Evolutionary conservation across 2,888 invertebrate genomes (phyloP), one percentile per base, ranked within the genome.

Genomic region (Cheilosia impressa): DNA sequence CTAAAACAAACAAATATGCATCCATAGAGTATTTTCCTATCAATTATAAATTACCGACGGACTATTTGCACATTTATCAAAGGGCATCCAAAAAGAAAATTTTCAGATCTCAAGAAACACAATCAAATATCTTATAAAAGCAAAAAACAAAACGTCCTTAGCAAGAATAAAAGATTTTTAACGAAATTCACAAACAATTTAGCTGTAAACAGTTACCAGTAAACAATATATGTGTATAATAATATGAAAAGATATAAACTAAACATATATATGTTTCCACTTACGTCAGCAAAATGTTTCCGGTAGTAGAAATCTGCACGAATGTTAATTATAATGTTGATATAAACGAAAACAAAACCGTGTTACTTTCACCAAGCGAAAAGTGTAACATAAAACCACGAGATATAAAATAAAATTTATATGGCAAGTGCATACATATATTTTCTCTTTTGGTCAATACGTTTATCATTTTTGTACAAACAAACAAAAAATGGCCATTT

Each of bases 401-500:
- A 65, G 19, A 15, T 52, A 65, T 27, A 58, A 57, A 45, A 34
- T 34, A 50, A 24, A 27, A 5, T 53, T 41, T 41, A 24, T 41
- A 34, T 41, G 7, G 9, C 41, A 27, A 66, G 22, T 7, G 17
- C 31, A 66, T 53, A 60, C 38, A 17, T 45, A 43, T 55, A 52
- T 68, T 19, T n/a, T 45, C 50, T 43, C 58, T 57, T 58, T 43
- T 68, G 50, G 76, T 57, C 68, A 15, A 38, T 13, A 38, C 34
- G 19, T 76, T 76, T 68, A 76, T 76, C 47, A 52, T 66, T 76
- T 63, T 58, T 76, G 50, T 68, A 68, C 71, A 78, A 78, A 71
- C 75, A 65, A 65, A 78, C 62, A 68, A 77, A 38, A 87, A 79
- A 68, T 58, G 85, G 66, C 71, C 52, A 79, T 88, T 88, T 87